These are phyloP conservation scores for Hephaestus fuliginosus DNA, from an alignment of 2,797 vertebrate genomes.

Conservation along the genomic window DNA sequence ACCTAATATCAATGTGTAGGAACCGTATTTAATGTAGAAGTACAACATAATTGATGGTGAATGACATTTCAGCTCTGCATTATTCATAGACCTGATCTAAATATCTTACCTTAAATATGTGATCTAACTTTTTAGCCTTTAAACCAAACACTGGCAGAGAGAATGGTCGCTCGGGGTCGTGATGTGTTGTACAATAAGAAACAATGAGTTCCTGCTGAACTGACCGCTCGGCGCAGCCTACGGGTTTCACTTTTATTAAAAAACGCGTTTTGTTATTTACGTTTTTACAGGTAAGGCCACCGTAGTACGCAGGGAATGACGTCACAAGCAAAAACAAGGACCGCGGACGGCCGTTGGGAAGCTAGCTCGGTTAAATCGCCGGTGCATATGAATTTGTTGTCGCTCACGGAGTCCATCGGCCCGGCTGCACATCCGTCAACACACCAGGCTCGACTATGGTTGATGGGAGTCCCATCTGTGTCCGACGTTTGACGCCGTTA, in stretches of 20 bases:
- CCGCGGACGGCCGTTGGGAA: background rate
- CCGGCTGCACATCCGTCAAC: rapidly evolving
- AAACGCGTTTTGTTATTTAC: conserved; percentile 64
- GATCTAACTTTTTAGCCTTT: background rate
- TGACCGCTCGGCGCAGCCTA: conserved; percentile 23
- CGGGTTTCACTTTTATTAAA: conserved; percentile 48
- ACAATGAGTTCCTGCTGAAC: rapidly evolving
- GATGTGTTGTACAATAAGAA: background rate
- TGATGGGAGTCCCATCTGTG: background rate
- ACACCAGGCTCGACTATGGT: background rate
- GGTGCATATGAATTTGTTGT: no score
- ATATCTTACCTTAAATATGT: background rate
- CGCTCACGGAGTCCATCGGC: background rate
- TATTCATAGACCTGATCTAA: background rate
- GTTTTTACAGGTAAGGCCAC: conserved; percentile 48
- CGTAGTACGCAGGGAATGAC: conserved; percentile 65
- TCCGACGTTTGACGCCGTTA: background rate
- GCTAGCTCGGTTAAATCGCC: background rate
- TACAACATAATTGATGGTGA: background rate
- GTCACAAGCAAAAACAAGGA: conserved; percentile 76
- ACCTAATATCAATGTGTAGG: background rate
- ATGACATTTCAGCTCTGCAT: background rate
- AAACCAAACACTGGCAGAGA: no score
- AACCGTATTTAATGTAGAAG: background rate
- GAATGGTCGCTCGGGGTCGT: background rate